Conservation (phyloP, 2,888 invertebrate species). For the Epirrita christyi region DNA sequence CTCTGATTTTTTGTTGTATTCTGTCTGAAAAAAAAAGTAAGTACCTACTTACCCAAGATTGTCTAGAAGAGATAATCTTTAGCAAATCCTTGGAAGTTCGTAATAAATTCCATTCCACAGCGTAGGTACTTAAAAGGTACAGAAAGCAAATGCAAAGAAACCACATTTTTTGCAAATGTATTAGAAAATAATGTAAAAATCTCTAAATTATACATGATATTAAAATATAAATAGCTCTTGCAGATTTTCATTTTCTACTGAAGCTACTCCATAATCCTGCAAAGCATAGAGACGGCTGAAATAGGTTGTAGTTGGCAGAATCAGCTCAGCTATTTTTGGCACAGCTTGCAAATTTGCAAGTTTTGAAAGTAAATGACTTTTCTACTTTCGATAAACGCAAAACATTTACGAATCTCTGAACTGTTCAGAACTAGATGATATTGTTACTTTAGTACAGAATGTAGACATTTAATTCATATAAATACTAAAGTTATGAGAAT, state of each 20-base stretch:
- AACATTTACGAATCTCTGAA: slow-evolving; percentile 12
- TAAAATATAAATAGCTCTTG: neutral
- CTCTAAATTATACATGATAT: no score
- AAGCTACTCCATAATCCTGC: slow-evolving; percentile 5
- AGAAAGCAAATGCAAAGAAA: no score
- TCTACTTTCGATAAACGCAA: slow-evolving; percentile 11
- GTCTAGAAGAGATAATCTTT: no score
- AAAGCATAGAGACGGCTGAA: slow-evolving; percentile 10
- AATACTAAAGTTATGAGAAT: neutral
- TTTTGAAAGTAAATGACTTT: slow-evolving; percentile 14
- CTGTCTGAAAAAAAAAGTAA: no score
- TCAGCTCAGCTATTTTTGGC: slow-evolving; percentile 9
- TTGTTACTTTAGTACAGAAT: neutral
- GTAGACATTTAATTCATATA: neutral
- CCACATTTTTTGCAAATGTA: no score
- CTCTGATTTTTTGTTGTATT: no score
- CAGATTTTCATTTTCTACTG: neutral
- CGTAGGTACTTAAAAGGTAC: no score
- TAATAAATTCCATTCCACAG: no score
- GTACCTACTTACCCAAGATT: no score
- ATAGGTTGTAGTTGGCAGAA: slow-evolving; percentile 17
- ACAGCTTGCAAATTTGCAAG: slow-evolving; percentile 14
- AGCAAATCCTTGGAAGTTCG: no score
- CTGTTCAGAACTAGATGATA: neutral
- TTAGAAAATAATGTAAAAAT: no score